phyloP scores from a whole-genome alignment of 2,888 invertebrate species.

The Mylabris sibirica region DNA sequence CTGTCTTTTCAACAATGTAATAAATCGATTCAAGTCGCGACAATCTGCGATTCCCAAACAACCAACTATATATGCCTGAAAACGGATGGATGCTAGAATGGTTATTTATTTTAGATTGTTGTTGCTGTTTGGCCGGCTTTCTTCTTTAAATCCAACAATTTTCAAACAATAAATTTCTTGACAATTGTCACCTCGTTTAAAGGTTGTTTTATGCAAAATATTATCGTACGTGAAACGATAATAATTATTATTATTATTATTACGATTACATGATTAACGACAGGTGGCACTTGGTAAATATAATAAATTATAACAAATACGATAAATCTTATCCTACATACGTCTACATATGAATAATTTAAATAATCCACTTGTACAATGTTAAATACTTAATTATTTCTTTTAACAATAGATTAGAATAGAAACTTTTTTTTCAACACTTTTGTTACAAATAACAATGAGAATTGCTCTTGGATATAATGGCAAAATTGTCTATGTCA shows the following conservation, averaged over 20 bases:
- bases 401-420: not conserved
- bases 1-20: constrained; percentile 56
- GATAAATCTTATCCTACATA: constrained; percentile 13
- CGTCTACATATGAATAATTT: not conserved
- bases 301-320: not conserved
- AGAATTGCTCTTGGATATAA: constrained; percentile 10
- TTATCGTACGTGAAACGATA: not conserved
- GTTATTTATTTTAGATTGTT: constrained; percentile 28
- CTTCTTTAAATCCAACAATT: not conserved
- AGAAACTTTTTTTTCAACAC: not conserved
- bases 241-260: not conserved
- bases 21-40: constrained; percentile 53
- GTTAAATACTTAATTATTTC: not conserved
- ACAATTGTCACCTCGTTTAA: not conserved
- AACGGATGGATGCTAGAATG: not conserved
- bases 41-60: constrained; percentile 49
- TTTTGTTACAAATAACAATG: not conserved
- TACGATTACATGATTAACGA: constrained; percentile 9
- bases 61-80: constrained; percentile 13
- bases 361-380: not conserved
- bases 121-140: constrained; percentile 23
- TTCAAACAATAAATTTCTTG: not conserved
- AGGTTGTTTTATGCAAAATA: not conserved
- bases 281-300: constrained; percentile 9
- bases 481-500: constrained; percentile 1